Base-by-base conservation (phyloP, 2,888 invertebrate genomes). In the Scaptodrosophila latifasciaeformis region DNA sequence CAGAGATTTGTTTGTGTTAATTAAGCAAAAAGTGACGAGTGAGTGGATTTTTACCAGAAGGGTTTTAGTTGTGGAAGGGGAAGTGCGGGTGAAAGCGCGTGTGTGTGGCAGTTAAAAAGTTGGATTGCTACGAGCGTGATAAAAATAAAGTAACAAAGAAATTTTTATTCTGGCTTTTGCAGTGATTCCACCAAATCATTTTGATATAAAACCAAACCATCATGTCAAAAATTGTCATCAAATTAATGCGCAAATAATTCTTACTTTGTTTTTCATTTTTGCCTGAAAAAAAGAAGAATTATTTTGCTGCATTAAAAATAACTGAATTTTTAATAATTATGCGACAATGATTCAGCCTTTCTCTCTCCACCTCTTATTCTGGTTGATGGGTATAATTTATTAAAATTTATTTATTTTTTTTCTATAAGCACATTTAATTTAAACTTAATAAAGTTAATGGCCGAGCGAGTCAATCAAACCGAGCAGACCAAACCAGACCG, bases 21-120 rank as follows among this genome's bases (percentile, higher is more conserved):
- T 75, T 79, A 76, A 60, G 78, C 78, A 77, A 64, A n/a, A 67
- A 77, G 75, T 62, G 66, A 80, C 78, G 80, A 75, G 63, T 77
- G 75, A 70, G 75, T 78, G 75, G 80, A 70, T 77, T 67, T 79
- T 70, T n/a, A n/a, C n/a, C n/a, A n/a, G n/a, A n/a, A n/a, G n/a
- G n/a, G n/a, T n/a, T 31, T 9, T n/a, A 17, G 7, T 24, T 3
- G 24, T 24, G 24, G 24, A 7, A 24, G 24, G 7, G 24, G 24
- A 3, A 34, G 34, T 4, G 34, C 34, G 34, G 10, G 4, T 2
- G 34, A 34, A 10, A 12, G 10, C 10, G 34, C 6, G 29, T 29
- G 10, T 15, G n/a, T n/a, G n/a, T n/a, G 63, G 66, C 50, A 37
- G 40, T 21, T 24, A 53, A 59, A 70, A 65, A 57, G 68, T 63